A percentile compares a stretch with the other conserved stretches of the same genome.
phyloP scores from a whole-genome alignment of 1,140 invertebrate genomes.

The Drosophila bifasciata region DNA sequence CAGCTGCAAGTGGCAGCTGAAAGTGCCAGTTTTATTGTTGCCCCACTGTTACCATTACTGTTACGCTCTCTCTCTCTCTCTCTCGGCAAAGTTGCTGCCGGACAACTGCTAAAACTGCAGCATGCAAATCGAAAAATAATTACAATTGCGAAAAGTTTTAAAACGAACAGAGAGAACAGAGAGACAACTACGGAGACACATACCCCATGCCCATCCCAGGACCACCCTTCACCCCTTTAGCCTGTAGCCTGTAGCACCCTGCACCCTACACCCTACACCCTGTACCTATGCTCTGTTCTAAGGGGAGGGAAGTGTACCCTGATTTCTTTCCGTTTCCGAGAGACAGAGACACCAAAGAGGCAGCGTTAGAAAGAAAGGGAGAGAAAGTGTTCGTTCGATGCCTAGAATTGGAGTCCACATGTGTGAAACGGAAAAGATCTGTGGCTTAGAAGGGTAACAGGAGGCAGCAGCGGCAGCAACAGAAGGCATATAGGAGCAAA shows the following conservation, averaged over 20 bases:
- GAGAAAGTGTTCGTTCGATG: not conserved
- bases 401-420: too few species aligned
- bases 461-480: too few species aligned
- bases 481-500: too few species aligned
- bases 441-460: too few species aligned
- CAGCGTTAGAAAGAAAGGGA: not conserved
- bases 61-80: not conserved
- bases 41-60: constrained; percentile 15
- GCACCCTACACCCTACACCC: too few species aligned
- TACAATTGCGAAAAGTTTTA: constrained; percentile 67
- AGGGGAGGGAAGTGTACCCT: constrained; percentile 33
- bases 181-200: not conserved
- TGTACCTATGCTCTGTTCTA: not conserved
- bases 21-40: constrained; percentile 64
- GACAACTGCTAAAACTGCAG: constrained; percentile 64
- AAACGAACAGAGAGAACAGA: constrained; percentile 60
- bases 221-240: too few species aligned
- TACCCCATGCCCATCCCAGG: too few species aligned
- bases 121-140: constrained; percentile 70
- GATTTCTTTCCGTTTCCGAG: constrained; percentile 58
- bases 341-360: not conserved
- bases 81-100: constrained; percentile 43
- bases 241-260: not conserved
- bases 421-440: too few species aligned
- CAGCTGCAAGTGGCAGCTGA: constrained; percentile 53